These are phyloP conservation scores for Trachelus troglodyta DNA, from an alignment of 2,888 invertebrate species.

Conservation along the genomic window DNA sequence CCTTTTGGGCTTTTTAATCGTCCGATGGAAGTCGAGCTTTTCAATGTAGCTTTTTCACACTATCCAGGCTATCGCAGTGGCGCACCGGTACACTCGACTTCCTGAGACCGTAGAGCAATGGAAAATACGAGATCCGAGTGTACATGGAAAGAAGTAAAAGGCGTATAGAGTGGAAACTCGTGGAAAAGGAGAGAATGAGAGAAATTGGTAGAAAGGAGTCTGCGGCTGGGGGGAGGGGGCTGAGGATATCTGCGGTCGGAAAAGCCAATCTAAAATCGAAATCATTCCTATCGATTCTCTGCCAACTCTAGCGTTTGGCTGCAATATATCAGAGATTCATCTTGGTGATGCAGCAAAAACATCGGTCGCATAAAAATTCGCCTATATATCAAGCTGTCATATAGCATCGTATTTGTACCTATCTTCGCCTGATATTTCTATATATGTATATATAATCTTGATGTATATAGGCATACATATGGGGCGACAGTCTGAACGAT, in stretches of 20 bases:
- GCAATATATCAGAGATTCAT: slow-evolving; percentile 52
- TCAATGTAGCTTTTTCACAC: background rate
- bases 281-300: slow-evolving; percentile 29
- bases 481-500: background rate
- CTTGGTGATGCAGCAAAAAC: slow-evolving; percentile 57
- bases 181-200: slow-evolving; percentile 12
- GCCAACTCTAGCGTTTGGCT: slow-evolving; percentile 13
- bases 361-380: slow-evolving; percentile 57
- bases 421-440: slow-evolving; percentile 51
- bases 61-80: background rate
- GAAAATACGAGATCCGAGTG: background rate
- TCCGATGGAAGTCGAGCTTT: background rate
- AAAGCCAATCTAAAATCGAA: slow-evolving; percentile 23
- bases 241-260: slow-evolving; percentile 22
- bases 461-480: background rate
- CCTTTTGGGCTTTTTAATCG: background rate
- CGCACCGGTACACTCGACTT: background rate
- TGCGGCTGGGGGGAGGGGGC: background rate
- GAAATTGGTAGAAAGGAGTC: slow-evolving; percentile 12
- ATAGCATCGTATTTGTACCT: slow-evolving; percentile 53
- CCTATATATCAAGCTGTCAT: slow-evolving; percentile 58
- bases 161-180: slow-evolving; percentile 3
- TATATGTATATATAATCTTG: background rate
- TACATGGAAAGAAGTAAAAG: background rate
- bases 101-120: background rate